phyloP scores from a whole-genome alignment of 2,888 invertebrate species.

The Eutolmus rufibarbis region DNA sequence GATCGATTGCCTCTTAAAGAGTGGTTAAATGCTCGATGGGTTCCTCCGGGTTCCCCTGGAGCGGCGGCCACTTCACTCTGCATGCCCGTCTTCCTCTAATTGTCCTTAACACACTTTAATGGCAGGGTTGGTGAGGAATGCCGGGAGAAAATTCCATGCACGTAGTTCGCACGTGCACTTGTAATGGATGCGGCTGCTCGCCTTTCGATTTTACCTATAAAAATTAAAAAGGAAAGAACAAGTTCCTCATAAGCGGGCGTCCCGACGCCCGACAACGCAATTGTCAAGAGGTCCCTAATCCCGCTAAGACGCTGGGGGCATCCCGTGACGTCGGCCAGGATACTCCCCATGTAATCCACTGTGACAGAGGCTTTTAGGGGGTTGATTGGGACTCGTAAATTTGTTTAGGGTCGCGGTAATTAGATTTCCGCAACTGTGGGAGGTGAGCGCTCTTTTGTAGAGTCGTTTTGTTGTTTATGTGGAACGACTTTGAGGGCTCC shows the following conservation, averaged over 20 bases:
- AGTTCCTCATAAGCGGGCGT: background rate
- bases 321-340: background rate
- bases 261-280: background rate
- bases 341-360: conserved; percentile 32
- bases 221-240: background rate
- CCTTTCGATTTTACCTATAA: conserved; percentile 15
- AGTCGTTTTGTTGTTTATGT: background rate
- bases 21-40: conserved; percentile 39
- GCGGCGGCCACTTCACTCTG: conserved; percentile 3
- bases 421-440: conserved; percentile 38
- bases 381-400: conserved; percentile 30
- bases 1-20: conserved; percentile 46
- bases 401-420: conserved; percentile 41
- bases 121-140: background rate
- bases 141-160: conserved; percentile 44
- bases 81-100: conserved; percentile 35
- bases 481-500: background rate
- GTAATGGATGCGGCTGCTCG: conserved; percentile 24
- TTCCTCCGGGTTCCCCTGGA: background rate
- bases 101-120: conserved; percentile 40
- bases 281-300: conserved; percentile 6
- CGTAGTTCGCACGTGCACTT: conserved; percentile 46
- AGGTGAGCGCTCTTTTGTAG: background rate
- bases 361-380: conserved; percentile 43
- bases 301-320: background rate